Base-by-base conservation (phyloP, 2,888 invertebrate genomes). In the Oligia fasciuncula region DNA sequence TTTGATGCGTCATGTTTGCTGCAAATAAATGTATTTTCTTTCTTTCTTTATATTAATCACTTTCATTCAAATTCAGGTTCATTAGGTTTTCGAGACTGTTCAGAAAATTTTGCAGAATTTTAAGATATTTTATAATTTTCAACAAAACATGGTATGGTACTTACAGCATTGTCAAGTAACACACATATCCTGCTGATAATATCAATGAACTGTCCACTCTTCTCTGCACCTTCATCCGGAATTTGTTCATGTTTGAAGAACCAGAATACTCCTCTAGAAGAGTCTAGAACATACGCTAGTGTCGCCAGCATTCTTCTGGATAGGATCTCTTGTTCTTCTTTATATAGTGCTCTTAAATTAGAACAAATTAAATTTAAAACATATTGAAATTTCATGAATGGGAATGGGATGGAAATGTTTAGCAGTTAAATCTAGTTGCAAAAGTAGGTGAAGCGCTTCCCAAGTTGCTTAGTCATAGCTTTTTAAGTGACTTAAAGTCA, bases 241-340 rank as follows among this genome's bases (percentile, higher is more conserved):
- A 23, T 23, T n/a, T 81, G 79, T 68, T 91, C 90, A 76, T 86
- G 84, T n/a, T 86, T 87, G 13, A 69, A 85, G 40, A 92, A 90
- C 79, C 91, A 79, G 19, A 91, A 86, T 13, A 80, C 60, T 8
- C 90, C 89, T 70, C 46, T 87, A 43, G 90, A 80, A 73, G 89
- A 81, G 67, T 92, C 90, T 78, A 94, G 79, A 54, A 94, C 76
- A 62, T 87, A 87, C 17, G 91, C 89, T 19, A 95, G 76, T 14
- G 91, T 84, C 3, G 93, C 92, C 0, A 91, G 85, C 84, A 94
- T 87, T 63, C 96, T 89, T 62, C 96, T 91, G 0, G 94, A 91
- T 49, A 91, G 51, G 29, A 96, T 91, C 1, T 92, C 95, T 87
- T 96, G 96, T 77, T 96, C 96, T 73, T 96, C 95, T 87, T 94